These are phyloP conservation scores for Schizotus pectinicornis DNA, from an alignment of 2,888 invertebrate species.

Conservation along the genomic window DNA sequence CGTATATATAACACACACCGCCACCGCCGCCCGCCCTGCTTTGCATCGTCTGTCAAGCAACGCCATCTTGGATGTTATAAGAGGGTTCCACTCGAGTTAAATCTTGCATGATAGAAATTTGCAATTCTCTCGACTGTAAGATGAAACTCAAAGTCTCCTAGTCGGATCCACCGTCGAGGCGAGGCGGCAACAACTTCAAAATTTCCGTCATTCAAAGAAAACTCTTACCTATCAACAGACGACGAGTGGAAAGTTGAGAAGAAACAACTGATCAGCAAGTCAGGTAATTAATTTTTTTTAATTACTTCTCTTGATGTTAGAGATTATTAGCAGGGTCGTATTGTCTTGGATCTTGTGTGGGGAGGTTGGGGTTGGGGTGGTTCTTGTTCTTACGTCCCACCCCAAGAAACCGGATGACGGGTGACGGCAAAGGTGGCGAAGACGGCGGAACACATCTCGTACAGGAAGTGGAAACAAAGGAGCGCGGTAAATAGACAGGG, in stretches of 20 bases:
- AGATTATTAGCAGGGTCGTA: no score
- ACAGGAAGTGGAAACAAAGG: slow-evolving; percentile 50
- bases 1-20: slow-evolving; percentile 8
- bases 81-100: slow-evolving; percentile 39
- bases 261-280: no score
- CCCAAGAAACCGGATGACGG: slow-evolving; percentile 15
- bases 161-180: not conserved
- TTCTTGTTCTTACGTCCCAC: slow-evolving; percentile 9
- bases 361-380: no score
- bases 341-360: no score
- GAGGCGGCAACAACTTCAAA: slow-evolving; percentile 16
- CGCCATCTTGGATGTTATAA: slow-evolving; percentile 44
- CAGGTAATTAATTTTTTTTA: no score
- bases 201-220: no score
- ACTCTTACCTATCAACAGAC: no score
- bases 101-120: slow-evolving; percentile 49
- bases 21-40: not conserved
- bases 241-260: no score
- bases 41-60: slow-evolving; percentile 29
- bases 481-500: slow-evolving; percentile 52
- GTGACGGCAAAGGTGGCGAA: slow-evolving; percentile 5
- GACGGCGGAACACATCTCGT: slow-evolving; percentile 3
- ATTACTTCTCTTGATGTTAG: no score
- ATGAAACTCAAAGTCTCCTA: slow-evolving; percentile 40
- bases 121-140: slow-evolving; percentile 46